These are phyloP conservation scores for Psilanteris sp. DNA, from an alignment of 1,140 invertebrate genomes.

Conservation along the genomic window DNA sequence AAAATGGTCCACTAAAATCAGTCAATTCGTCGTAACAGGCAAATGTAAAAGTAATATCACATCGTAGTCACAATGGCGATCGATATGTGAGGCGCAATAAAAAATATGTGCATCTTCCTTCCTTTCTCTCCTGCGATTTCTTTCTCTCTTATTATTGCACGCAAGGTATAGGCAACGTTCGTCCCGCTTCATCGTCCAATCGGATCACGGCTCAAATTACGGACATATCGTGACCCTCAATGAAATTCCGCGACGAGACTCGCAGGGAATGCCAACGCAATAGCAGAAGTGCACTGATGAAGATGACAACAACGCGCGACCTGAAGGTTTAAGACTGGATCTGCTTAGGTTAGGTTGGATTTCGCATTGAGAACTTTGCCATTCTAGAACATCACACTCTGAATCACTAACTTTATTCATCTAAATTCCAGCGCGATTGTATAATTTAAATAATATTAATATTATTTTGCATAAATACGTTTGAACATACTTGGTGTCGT, in stretches of 20 bases:
- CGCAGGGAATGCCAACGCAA: constrained; percentile 38
- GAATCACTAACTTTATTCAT: too few species aligned
- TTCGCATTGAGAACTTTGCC: not conserved
- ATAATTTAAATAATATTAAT: too few species aligned
- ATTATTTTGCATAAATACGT: too few species aligned
- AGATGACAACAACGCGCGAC: constrained; percentile 22
- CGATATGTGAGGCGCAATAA: constrained; percentile 48
- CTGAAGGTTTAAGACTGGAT: constrained; percentile 11
- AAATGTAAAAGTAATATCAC: constrained; percentile 24
- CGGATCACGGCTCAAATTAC: constrained; percentile 70
- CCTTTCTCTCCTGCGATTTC: constrained; percentile 1
- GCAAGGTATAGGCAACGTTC: constrained; percentile 51
- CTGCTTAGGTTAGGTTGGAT: constrained; percentile 21
- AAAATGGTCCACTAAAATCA: too few species aligned
- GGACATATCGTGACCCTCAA: constrained; percentile 65
- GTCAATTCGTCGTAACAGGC: constrained; percentile 7
- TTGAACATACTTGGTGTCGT: too few species aligned
- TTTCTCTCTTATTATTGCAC: constrained; percentile 37
- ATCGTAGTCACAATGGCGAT: constrained; percentile 43
- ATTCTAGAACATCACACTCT: not conserved
- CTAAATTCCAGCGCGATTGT: too few species aligned
- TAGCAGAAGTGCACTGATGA: constrained; percentile 37
- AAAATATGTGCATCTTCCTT: constrained; percentile 36
- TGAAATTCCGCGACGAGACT: constrained; percentile 64
- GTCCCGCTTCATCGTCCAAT: constrained; percentile 67